Evolutionary conservation across 2,113 vertebrate species (phyloP).

Genomic region (Rhineura floridana): DNA sequence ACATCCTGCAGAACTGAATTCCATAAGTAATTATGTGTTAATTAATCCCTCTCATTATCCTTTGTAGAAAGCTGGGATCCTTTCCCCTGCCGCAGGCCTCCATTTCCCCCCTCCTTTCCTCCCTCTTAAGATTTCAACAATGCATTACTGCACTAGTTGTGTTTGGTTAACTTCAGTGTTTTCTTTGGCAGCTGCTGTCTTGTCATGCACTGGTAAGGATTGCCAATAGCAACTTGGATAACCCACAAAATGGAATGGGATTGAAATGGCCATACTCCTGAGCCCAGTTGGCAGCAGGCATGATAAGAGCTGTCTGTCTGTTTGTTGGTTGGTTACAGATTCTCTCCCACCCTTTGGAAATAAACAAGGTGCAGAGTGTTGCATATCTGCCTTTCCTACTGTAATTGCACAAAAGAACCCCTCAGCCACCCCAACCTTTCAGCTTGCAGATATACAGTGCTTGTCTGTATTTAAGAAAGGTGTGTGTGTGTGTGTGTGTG

Average conservation of each 20-base stretch:
- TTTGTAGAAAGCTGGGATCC: neutral
- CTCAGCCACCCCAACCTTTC: constrained; percentile 40
- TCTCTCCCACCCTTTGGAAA: constrained; percentile 79
- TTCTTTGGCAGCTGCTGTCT: neutral
- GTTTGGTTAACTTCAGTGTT: neutral
- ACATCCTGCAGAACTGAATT: neutral
- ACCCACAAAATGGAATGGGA: neutral
- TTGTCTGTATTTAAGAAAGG: neutral
- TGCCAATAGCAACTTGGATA: constrained; percentile 4
- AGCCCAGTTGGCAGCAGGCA: constrained; percentile 70
- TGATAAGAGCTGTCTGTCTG: constrained; percentile 73
- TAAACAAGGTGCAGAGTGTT: constrained; percentile 82
- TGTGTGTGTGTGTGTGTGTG: neutral
- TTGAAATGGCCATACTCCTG: constrained; percentile 13
- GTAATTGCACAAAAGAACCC: constrained; percentile 35
- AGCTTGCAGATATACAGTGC: neutral
- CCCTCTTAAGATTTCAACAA: constrained; percentile 45
- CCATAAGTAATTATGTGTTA: neutral
- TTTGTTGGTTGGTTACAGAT: constrained; percentile 3
- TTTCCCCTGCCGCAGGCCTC: neutral
- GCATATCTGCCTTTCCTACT: constrained; percentile 73
- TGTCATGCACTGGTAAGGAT: constrained; percentile 8
- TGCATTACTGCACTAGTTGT: neutral
- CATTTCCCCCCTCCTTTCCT: neutral
- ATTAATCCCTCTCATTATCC: neutral